phyloP scores from a whole-genome alignment of 2,113 vertebrate species.

The Rattus rattus region DNA sequence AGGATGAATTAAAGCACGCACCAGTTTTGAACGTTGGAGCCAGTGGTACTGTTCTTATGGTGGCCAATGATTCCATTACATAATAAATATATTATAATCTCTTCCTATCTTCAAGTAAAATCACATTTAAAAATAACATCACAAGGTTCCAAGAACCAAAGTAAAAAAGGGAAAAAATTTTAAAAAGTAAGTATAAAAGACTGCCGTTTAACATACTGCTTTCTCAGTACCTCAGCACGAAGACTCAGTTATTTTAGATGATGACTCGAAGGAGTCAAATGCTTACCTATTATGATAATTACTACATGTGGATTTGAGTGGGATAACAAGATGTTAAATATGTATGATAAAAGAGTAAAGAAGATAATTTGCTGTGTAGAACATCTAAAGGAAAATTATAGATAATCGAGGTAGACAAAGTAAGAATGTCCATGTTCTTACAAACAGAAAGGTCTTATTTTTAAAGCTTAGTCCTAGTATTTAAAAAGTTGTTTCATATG shows the following conservation, averaged over 20 bases:
- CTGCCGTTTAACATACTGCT: not conserved
- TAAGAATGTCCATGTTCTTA: not conserved
- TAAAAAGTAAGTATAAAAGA: not conserved
- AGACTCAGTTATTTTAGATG: not conserved
- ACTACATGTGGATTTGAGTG: conserved; percentile 37
- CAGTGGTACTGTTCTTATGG: not conserved
- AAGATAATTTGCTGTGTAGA: not conserved
- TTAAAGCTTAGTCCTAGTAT: not conserved
- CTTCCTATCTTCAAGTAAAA: not conserved
- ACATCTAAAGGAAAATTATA: not conserved
- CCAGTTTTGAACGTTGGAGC: not conserved
- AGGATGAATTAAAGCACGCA: not conserved
- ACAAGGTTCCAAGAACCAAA: not conserved
- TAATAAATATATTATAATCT: not conserved
- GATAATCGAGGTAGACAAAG: not conserved
- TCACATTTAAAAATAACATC: not conserved
- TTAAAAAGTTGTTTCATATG: not conserved
- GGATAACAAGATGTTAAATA: not conserved
- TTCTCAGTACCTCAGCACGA: conserved; percentile 5
- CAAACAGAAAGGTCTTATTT: conserved; percentile 13
- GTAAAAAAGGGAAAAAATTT: not conserved
- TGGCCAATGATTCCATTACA: not conserved
- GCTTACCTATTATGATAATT: not conserved
- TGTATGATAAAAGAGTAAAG: not conserved
- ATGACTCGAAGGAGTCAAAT: not conserved